A percentile compares a stretch with the other conserved stretches of the same genome.
These are phyloP conservation scores for Ia io DNA, from an alignment of 2,113 vertebrate genomes.

Conservation along the genomic window DNA sequence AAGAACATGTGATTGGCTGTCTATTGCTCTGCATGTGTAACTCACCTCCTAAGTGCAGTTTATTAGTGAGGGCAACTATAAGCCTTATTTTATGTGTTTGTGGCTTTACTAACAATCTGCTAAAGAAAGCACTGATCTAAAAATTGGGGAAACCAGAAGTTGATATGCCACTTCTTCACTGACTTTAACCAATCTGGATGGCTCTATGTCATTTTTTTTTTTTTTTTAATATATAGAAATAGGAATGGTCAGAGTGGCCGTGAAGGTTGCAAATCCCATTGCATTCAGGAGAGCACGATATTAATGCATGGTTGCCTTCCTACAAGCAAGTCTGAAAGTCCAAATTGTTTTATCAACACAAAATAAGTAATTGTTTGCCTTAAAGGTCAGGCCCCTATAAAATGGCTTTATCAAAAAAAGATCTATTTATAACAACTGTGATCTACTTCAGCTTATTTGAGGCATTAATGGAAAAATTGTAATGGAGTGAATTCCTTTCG, in stretches of 20 bases:
- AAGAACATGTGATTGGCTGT: conserved; percentile 27
- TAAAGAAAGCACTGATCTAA: conserved; percentile 26
- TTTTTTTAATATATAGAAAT: conserved; percentile 27
- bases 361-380: conserved; percentile 25
- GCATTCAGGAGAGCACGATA: neutral
- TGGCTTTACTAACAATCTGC: neutral
- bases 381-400: conserved; percentile 9
- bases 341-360: conserved; percentile 15
- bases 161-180: neutral
- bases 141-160: neutral
- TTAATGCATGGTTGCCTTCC: neutral
- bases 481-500: conserved; percentile 27
- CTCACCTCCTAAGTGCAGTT: conserved; percentile 64
- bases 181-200: conserved; percentile 1
- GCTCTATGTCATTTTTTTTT: conserved; percentile 21
- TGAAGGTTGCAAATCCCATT: neutral
- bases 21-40: conserved; percentile 42
- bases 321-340: conserved; percentile 28
- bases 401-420: neutral
- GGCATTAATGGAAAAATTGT: conserved; percentile 21
- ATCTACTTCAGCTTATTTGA: neutral
- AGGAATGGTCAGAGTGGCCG: neutral
- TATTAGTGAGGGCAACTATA: conserved; percentile 65
- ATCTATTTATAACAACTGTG: neutral
- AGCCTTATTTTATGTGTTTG: conserved; percentile 49